phyloP scores from a whole-genome alignment of 2,113 vertebrate species.

The Hepsetus odoe region DNA sequence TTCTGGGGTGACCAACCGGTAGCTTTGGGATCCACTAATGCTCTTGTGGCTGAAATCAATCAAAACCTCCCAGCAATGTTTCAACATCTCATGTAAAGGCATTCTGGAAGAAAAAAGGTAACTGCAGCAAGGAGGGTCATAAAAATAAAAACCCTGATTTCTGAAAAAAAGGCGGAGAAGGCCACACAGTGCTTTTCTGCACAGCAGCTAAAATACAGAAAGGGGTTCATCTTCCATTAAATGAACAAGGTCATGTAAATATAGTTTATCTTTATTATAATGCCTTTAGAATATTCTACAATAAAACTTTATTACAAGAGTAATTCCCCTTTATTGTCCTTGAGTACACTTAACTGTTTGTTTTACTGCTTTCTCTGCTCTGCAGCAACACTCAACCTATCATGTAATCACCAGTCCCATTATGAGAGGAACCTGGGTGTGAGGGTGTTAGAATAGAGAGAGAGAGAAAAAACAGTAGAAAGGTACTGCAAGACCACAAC shows the following conservation, averaged over 20 bases:
- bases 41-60: no score
- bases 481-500: not conserved
- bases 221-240: no score
- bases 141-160: no score
- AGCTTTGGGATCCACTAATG: no score
- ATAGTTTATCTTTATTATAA: constrained; percentile 42
- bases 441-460: not conserved
- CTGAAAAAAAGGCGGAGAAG: no score
- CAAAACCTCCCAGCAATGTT: no score
- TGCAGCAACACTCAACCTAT: not conserved
- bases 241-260: constrained; percentile 25
- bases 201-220: no score
- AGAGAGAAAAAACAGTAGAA: not conserved
- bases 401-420: not conserved
- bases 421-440: not conserved
- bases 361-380: not conserved
- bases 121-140: no score
- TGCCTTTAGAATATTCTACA: constrained; percentile 32
- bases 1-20: no score
- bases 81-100: no score
- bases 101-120: no score
- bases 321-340: not conserved
- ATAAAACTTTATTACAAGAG: constrained; percentile 10
- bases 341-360: not conserved
- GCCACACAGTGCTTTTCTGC: no score